Evolutionary conservation across 2,113 vertebrate genomes (phyloP).

Genomic region (Ia io): DNA sequence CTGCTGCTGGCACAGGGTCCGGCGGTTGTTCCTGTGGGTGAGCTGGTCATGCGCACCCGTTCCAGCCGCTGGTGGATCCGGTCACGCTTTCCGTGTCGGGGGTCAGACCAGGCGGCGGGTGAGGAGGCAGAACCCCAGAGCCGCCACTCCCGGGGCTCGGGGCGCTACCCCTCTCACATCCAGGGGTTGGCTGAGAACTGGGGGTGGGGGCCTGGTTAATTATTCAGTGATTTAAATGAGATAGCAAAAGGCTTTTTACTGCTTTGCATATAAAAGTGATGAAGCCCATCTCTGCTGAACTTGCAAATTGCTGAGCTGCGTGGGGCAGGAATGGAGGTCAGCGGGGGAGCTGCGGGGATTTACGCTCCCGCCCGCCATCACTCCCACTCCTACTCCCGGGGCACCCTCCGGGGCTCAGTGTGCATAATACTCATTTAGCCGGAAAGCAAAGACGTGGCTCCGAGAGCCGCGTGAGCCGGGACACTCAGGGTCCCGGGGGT

Average conservation of each 20-base stretch:
- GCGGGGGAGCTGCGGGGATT: constrained; percentile 66
- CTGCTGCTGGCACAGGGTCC: too few relatives aligned
- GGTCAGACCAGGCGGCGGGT: too few relatives aligned
- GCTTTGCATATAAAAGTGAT: constrained; percentile 81
- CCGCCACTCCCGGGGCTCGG: too few relatives aligned
- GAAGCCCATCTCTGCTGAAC: constrained; percentile 67
- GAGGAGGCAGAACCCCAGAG: too few relatives aligned
- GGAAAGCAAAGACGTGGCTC: constrained; percentile 80
- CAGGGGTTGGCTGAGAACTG: too few relatives aligned
- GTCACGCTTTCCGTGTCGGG: too few relatives aligned
- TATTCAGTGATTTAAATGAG: constrained; percentile 80
- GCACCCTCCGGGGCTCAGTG: constrained; percentile 80
- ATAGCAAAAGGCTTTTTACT: constrained; percentile 76
- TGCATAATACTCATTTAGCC: constrained; percentile 79
- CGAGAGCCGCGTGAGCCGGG: constrained; percentile 73
- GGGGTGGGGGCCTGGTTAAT: constrained; percentile 66
- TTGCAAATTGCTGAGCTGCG: constrained; percentile 71
- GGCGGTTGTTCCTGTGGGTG: too few relatives aligned
- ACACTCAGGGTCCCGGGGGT: constrained; percentile 72
- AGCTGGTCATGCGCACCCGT: too few relatives aligned
- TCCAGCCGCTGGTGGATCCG: too few relatives aligned
- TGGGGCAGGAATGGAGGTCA: constrained; percentile 45
- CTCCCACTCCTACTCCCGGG: too few relatives aligned
- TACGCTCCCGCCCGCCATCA: constrained; percentile 80
- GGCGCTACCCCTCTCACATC: too few relatives aligned